Base-by-base conservation (phyloP, 2,888 invertebrate species). In the Aphrophora alni region DNA sequence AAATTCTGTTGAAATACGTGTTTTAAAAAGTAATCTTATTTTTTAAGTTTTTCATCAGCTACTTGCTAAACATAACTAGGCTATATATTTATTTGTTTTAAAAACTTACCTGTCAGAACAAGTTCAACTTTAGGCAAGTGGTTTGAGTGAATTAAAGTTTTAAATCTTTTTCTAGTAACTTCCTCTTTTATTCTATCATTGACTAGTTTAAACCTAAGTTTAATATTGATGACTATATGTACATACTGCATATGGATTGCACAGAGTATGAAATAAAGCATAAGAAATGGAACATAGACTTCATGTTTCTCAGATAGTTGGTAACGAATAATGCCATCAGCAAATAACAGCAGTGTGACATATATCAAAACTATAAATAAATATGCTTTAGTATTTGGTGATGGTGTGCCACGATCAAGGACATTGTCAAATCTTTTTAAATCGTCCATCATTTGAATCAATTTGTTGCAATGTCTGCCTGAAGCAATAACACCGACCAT, bases 401-500 rank as follows among this genome's bases (percentile, higher is more conserved):
- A 59, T 5, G n/a, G 59, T 21, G 12, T 59, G 5, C 59, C 21
- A 21, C 33, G 8, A 2, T 21, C 24, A 2, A 77, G 38, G 38
- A 71, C 17, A 8, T 71, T 71, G 21, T 77, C 77, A 33, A 77
- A 70, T 44, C 77, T 24, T 44, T 77, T 38, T 26, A 77, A 38
- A 21, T 77, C 77, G 8, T 27, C 26, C 38, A 69, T 70, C 25
- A 77, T 25, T 26, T 38, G 27, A 5, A 71, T 44, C 26, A 77
- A 17, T 33, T 28, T 14, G 33, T 24, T 27, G 26, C n/a, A 77
- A 27, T 71, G 12, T 21, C 38, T 24, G 5, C 38, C 77, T 25
- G 77, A 69, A 38, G 26, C 71, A 26, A 77, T 7, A 25, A 77
- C 77, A n/a, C 69, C 71, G 26, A 77, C 77, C 14, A 77, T 21